Conservation (phyloP, 35 echinoderm and acorn worm species). For the Holothuria glaberrima region DNA sequence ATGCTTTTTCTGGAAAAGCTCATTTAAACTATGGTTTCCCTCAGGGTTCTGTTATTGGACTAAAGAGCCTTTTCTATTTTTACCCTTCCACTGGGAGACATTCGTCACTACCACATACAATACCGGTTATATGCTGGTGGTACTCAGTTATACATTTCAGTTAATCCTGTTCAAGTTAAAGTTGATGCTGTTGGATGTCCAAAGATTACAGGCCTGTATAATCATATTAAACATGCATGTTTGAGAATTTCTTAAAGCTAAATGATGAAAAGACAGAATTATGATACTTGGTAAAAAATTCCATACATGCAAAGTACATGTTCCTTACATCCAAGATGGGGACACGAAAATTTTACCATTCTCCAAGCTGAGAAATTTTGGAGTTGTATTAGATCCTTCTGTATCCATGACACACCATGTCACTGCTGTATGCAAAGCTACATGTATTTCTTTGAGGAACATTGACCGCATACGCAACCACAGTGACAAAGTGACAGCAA, state of each 20-base stretch:
- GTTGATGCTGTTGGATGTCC: too few species aligned
- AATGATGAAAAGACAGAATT: slow-evolving; percentile 34
- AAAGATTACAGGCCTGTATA: too few species aligned
- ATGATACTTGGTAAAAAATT: neutral
- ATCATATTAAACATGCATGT: too few species aligned
- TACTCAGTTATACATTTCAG: too few species aligned
- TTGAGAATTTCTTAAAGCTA: neutral
- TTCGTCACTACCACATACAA: too few species aligned
- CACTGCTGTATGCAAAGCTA: slow-evolving; percentile 10
- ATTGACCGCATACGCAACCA: slow-evolving; percentile 19
- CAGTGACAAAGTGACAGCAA: neutral
- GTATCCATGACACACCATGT: slow-evolving; percentile 8
- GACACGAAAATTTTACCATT: neutral
- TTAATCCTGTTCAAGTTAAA: too few species aligned
- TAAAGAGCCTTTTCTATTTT: too few species aligned
- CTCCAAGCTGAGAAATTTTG: neutral
- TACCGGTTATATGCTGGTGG: too few species aligned
- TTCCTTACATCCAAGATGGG: neutral
- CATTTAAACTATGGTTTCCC: too few species aligned
- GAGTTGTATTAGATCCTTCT: neutral
- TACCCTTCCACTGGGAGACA: too few species aligned
- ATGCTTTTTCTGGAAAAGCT: too few species aligned
- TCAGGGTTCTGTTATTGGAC: too few species aligned
- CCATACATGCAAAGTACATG: neutral
- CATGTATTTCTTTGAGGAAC: slow-evolving; percentile 16